Base-by-base conservation (phyloP, 2,888 invertebrate genomes). In the Drosophila siamana region DNA sequence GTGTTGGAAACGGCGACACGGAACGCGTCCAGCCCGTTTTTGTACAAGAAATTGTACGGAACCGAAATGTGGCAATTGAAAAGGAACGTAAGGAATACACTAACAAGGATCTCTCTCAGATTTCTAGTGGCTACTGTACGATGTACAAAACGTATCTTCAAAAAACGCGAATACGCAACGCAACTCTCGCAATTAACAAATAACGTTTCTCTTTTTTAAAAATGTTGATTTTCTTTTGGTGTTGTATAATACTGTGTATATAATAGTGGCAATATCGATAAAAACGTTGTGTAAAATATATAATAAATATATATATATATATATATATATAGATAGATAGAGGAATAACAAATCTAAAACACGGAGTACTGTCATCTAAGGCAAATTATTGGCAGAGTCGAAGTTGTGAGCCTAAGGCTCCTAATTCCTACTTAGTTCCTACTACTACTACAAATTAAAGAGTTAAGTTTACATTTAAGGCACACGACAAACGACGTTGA, bases 31-130 rank as follows among this genome's bases (percentile, higher is more conserved):
- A 40, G 48, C 63, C 62, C 80, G 80, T 85, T 62, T 80, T 84
- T 81, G 80, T 78, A 83, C 80, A 80, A 78, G 60, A 71, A 85
- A 85, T 82, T 85, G 80, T 83, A 80, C 80, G 71, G 71, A 86
- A 84, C 78, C 78, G 78, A 86, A 78, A 83, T 30, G 59, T 30
- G 61, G 59, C 74, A 65, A 62, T 68, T 50, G 41, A 48, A 65
- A 15, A 6, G 6, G 15, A 38, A 62, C 43, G 51, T 19, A 51
- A 76, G 16, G 26, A 69, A 80, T 66, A 60, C 71, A 67, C 61
- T 69, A 81, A 84, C 81, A 83, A 83, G 51, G 19, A 59, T 54
- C 3, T 11, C n/a, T n/a, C n/a, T n/a, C 26, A 9, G 50, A 51
- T 52, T 11, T 61, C 55, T 22, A 13, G 16, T 36, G 43, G 38